Base-by-base conservation (phyloP, 2,113 vertebrate species). In the Syrmaticus mikado region DNA sequence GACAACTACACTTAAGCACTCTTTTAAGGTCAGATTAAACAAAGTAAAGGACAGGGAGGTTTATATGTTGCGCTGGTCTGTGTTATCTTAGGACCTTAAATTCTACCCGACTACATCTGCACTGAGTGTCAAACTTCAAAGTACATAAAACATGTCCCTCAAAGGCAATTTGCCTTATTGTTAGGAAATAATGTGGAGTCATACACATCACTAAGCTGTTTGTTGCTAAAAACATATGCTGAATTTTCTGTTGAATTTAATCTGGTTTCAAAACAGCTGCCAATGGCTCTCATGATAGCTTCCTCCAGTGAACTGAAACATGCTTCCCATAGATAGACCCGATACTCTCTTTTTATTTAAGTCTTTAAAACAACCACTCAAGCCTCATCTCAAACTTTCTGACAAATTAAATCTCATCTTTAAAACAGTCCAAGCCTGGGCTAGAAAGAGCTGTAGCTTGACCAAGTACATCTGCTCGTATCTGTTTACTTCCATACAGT, bases 241-340 rank as follows among this genome's bases (percentile, higher is more conserved):
- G 80, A 64, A n/a, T 52, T 82, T 93, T 83, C 85, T 71, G 36
- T 71, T 70, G 41, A 94, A 91, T 92, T 95, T 91, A 80, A 87
- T 80, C 36, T 67, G 67, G 41, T 79, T 85, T 83, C 67, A 81
- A 50, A 96, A 91, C 50, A 90, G 70, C 28, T 86, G 80, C 80
- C 65, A 86, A 32, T 81, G 65, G 65, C 68, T 93, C 46, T 90
- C 52, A 46, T 70, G 25, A 3, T 67, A 52, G 80, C 46, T n/a
- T 85, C 55, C 30, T 62, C 41, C 61, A 86, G 38, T 71, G 93
- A 85, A 86, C 64, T 85, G 83, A 41, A 93, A 77, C 22, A 74
- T 0, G 0, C 32, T 91, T 94, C 21, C 52, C 55, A 75, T 34
- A 78, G 72, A 67, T 87, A 74, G 2, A 32, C 46, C 32, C n/a